Evolutionary conservation across 2,113 vertebrate species (phyloP), one percentile per base, ranked within the genome.

Genomic region (Vicugna pacos): DNA sequence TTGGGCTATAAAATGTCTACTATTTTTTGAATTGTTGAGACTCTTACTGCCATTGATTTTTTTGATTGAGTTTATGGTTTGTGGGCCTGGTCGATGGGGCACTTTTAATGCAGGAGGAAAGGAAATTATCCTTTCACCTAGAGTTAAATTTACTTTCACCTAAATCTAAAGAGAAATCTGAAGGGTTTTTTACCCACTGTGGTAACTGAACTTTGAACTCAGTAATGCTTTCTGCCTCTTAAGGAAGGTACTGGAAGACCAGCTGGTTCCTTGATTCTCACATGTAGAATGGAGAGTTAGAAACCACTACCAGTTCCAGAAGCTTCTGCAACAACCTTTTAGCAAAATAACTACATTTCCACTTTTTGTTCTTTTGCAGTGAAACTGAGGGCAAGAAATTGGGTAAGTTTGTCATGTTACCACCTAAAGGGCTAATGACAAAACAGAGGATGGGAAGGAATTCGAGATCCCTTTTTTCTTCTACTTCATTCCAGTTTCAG

Each of bases 51-150:
- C 88, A 89, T 89, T 85, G 76, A 81, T 89, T 94, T 97, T 82
- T 96, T 91, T 88, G 72, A 62, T 50, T 91, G 65, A 81, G 32
- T 79, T 64, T 85, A 67, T 92, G 83, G 92, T 88, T 96, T 96
- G 76, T 96, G 92, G 79, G 58, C 30, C 46, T 93, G 48, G 20
- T 82, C n/a, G 60, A 48, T 38, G 17, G 38, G 64, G 8, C 30
- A 35, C 70, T 94, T 95, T 76, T 80, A 92, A 76, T 67, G 52
- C 14, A 52, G 54, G 56, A 96, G 70, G 48, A 85, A 90, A 88
- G 88, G 82, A 95, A 96, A 76, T 93, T 83, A 32, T 89, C 62
- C 38, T 95, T 96, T 83, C 30, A 87, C 35, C 30, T 79, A 70
- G 52, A 54, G 79, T 73, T 72, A 56, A 82, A 50, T 85, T 84